A percentile compares a stretch with the other conserved stretches of the same genome.
Evolutionary conservation across 2,888 invertebrate species (phyloP).

Genomic region (Capitulum mitella): DNA sequence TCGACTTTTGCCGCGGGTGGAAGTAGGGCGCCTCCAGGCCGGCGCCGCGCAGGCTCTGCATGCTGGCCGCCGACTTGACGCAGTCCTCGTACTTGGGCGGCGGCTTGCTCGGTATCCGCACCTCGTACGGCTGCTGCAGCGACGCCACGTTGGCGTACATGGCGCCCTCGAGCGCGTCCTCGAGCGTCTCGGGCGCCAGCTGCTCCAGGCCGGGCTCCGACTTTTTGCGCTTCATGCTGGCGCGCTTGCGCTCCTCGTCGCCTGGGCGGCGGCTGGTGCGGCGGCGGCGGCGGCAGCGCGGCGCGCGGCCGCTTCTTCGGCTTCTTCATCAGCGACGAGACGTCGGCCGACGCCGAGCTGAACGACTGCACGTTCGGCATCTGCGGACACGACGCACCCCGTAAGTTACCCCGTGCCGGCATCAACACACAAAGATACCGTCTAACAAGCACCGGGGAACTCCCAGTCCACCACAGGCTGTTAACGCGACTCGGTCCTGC

Average conservation of each 20-base stretch:
- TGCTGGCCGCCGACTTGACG: constrained; percentile 53
- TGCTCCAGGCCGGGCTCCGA: constrained; percentile 33
- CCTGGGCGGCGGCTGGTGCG: constrained; percentile 18
- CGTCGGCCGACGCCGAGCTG: constrained; percentile 32
- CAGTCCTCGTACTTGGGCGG: constrained; percentile 86
- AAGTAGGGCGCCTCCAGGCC: constrained; percentile 25
- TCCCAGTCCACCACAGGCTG: too few species aligned
- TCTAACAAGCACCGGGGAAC: too few species aligned
- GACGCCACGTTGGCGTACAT: constrained; percentile 53
- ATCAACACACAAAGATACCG: too few species aligned
- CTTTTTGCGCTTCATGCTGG: constrained; percentile 10
- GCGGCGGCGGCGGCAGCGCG: constrained; percentile 30
- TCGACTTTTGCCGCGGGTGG: constrained; percentile 37
- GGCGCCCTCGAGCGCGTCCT: constrained; percentile 49
- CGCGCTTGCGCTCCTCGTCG: constrained; percentile 18
- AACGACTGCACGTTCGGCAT: constrained; percentile 34
- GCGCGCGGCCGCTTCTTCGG: constrained; percentile 20
- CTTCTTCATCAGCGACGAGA: constrained; percentile 30
- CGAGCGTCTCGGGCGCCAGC: constrained; percentile 31
- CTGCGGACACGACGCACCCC: too few species aligned
- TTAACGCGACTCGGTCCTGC: too few species aligned
- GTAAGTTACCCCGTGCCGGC: too few species aligned
- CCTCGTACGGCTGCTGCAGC: constrained; percentile 50
- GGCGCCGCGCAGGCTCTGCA: constrained; percentile 25
- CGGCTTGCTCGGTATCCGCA: constrained; percentile 45